These are phyloP conservation scores for Virgularia gustaviana DNA, from an alignment of 92 coral and sea anemone genomes.

Conservation along the genomic window DNA sequence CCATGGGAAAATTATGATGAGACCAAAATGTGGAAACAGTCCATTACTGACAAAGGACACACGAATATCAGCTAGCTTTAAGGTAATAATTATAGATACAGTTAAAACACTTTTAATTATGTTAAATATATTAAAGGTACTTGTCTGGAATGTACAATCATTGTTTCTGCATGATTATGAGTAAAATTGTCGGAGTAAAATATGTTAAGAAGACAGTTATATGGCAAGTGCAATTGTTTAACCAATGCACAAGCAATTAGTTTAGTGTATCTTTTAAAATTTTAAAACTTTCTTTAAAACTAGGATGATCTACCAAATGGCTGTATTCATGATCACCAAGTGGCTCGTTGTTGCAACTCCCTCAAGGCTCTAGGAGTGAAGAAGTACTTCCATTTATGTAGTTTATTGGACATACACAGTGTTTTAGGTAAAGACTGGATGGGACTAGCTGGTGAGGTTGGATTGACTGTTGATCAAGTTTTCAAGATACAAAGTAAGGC, in stretches of 20 bases:
- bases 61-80: conserved; percentile 16
- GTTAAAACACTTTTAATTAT: too few relatives aligned
- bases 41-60: background rate
- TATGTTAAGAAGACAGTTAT: background rate
- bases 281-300: too few relatives aligned
- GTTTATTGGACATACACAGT: conserved; percentile 16
- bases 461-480: conserved; percentile 64
- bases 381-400: conserved; percentile 18
- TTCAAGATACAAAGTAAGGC: conserved; percentile 56
- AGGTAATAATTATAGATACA: too few relatives aligned
- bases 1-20: conserved; percentile 41
- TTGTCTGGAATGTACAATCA: too few relatives aligned
- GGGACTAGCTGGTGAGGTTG: conserved; percentile 70
- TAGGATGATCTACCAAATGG: background rate
- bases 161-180: too few relatives aligned
- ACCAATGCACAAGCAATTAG: background rate
- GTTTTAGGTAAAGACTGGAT: conserved; percentile 62
- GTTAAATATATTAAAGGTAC: too few relatives aligned
- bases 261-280: too few relatives aligned
- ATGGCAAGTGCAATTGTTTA: background rate
- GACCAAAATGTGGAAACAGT: conserved; percentile 11
- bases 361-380: conserved; percentile 28
- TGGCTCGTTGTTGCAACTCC: background rate
- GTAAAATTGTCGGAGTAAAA: background rate
- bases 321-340: background rate